phyloP scores from a whole-genome alignment of 2,113 vertebrate genomes.

The Castor canadensis region DNA sequence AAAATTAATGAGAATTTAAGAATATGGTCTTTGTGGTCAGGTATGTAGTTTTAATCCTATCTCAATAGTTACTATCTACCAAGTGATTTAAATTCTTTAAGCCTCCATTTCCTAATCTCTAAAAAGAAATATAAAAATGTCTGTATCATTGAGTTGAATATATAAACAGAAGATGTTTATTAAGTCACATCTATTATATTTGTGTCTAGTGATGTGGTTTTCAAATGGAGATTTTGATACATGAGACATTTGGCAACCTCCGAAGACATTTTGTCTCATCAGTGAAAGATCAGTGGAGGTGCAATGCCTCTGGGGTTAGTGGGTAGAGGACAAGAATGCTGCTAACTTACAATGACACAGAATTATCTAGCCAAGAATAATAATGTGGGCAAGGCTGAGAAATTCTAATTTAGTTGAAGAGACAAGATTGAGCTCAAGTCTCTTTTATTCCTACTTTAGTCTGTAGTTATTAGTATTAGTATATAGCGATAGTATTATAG shows the following conservation, averaged over 20 bases:
- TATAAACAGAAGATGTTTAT: background rate
- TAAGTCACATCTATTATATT: background rate
- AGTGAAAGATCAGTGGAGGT: background rate
- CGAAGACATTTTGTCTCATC: background rate
- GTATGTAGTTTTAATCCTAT: background rate
- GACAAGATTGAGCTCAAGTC: background rate
- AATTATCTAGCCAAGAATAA: background rate
- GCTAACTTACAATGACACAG: background rate
- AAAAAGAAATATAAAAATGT: background rate
- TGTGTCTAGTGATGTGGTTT: background rate
- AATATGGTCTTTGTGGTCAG: background rate
- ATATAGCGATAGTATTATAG: too few relatives aligned
- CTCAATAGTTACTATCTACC: fast-evolving
- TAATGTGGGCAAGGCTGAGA: background rate
- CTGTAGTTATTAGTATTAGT: background rate
- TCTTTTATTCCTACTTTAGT: background rate
- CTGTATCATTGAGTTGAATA: background rate
- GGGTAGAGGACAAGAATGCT: background rate
- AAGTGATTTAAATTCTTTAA: background rate
- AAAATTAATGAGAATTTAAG: constrained; percentile 21
- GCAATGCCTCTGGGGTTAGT: too few relatives aligned
- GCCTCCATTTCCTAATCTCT: background rate
- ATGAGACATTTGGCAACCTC: background rate
- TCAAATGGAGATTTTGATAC: background rate
- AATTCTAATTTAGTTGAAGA: background rate